Base-by-base conservation (phyloP, 2,113 vertebrate species). In the Montifringilla adamsi region DNA sequence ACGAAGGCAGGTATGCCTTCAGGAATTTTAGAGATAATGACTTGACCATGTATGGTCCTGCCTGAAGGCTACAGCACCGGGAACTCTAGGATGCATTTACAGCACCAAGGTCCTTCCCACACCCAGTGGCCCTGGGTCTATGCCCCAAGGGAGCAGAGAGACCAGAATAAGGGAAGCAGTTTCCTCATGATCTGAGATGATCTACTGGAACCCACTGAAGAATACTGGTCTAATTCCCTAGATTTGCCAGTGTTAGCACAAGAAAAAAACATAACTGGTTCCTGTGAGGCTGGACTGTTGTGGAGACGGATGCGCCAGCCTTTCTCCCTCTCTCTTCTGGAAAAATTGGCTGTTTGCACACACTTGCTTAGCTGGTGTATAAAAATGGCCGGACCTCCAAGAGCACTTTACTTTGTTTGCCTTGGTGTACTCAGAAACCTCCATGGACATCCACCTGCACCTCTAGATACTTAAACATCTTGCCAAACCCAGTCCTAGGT, bases 1-100 rank as follows among this genome's bases (percentile, higher is more conserved):
- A 64, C 0, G 0, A 0, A 73, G 67, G 23, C 5, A 0, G 22
- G 44, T 73, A 70, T 23, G 41, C 28, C 41, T 49, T 56, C 70
- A 93, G 89, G 95, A 91, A 89, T 70, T 89, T 50, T 50, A 87
- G 73, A 30, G 67, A 91, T 0, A 1, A 14, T 3, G 7, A 73
- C 67, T 62, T 0, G 0, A 70, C 33, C 63, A 50, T 33, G 26
- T 84, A 88, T 27, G 73, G 74, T 55, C 43, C 37, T 89, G 37
- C 63, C 74, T 46, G 46, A 78, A 86, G 83, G 86, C 80, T 68
- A 58, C 20, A 43, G 41, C 1, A 4, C 27, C 58, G 53, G 21
- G 35, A 79, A 52, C 82, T 87, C 68, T 28, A 62, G 44, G 79
- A 83, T 0, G 2, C 10, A 47, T 55, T 88, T 75, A 73, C 22